These are phyloP conservation scores for Venusia cambrica DNA, from an alignment of 2,888 invertebrate genomes.

Conservation along the genomic window DNA sequence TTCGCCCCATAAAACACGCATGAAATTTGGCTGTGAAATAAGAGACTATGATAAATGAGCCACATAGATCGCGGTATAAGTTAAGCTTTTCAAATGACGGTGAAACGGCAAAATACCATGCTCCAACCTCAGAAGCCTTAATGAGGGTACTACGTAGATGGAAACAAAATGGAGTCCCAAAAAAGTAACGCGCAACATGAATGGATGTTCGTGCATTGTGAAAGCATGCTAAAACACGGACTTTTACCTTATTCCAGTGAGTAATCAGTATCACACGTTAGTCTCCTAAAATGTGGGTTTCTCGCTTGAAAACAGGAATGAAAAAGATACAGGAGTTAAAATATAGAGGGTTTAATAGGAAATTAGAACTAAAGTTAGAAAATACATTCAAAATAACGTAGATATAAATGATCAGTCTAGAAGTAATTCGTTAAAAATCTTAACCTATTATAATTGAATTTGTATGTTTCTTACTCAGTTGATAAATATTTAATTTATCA, in stretches of 20 bases:
- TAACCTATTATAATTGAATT: too few species aligned
- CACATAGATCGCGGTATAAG: constrained; percentile 1
- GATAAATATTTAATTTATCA: too few species aligned
- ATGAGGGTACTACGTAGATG: constrained; percentile 21
- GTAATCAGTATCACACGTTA: constrained; percentile 27
- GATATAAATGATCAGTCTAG: too few species aligned
- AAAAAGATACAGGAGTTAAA: constrained; percentile 10
- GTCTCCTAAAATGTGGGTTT: constrained; percentile 16
- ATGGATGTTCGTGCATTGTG: constrained; percentile 36
- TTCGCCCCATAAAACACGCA: too few species aligned
- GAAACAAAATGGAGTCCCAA: constrained; percentile 27
- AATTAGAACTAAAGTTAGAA: constrained; percentile 1
- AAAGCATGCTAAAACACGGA: constrained; percentile 38
- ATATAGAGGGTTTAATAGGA: constrained; percentile 9
- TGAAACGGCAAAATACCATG: constrained; percentile 16
- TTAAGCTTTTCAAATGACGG: constrained; percentile 4
- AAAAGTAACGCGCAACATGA: constrained; percentile 29
- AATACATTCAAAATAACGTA: too few species aligned
- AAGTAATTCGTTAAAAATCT: too few species aligned
- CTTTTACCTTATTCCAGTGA: constrained; percentile 44
- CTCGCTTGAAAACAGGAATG: constrained; percentile 6
- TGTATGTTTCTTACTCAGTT: too few species aligned
- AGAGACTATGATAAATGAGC: too few species aligned
- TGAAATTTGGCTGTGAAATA: too few species aligned
- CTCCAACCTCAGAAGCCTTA: constrained; percentile 19